Evolutionary conservation across 2,113 vertebrate species (phyloP).

Genomic region (Ptychochromis oligacanthus): DNA sequence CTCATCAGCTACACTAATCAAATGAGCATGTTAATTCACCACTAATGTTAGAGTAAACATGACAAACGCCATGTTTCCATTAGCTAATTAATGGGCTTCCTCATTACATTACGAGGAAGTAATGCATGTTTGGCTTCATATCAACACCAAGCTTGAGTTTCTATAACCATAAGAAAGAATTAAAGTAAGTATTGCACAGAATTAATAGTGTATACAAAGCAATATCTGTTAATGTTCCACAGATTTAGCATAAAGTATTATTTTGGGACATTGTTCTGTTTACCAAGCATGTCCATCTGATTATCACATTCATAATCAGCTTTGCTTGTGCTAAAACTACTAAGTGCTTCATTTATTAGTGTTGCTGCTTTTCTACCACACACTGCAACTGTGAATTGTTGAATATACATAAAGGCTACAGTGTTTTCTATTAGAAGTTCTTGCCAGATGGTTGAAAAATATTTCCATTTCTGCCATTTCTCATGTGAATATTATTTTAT

Average conservation of each 20-base stretch:
- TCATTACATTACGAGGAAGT: slow-evolving; percentile 41
- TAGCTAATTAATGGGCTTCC: slow-evolving; percentile 56
- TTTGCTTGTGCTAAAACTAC: neutral
- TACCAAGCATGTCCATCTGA: neutral
- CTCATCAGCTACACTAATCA: slow-evolving; percentile 61
- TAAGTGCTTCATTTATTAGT: neutral
- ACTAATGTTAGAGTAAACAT: slow-evolving; percentile 59
- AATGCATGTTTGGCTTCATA: slow-evolving; percentile 22
- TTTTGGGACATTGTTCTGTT: neutral
- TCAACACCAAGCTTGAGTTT: slow-evolving; percentile 7
- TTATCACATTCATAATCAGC: neutral
- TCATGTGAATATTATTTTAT: neutral
- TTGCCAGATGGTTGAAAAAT: neutral
- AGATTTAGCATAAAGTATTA: neutral
- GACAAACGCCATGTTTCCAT: slow-evolving; percentile 56
- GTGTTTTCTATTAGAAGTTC: neutral
- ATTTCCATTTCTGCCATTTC: neutral
- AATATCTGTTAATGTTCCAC: slow-evolving; percentile 2
- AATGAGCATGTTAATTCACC: slow-evolving; percentile 62
- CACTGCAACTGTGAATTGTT: neutral
- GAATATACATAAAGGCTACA: neutral
- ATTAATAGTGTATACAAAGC: neutral
- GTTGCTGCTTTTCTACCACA: neutral
- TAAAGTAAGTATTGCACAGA: neutral
- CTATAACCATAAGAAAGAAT: neutral